Percentiles rank a stretch among this genome's conserved stretches.
Conservation (phyloP, 2,888 invertebrate genomes). For the Aspidiotus destructor region DNA sequence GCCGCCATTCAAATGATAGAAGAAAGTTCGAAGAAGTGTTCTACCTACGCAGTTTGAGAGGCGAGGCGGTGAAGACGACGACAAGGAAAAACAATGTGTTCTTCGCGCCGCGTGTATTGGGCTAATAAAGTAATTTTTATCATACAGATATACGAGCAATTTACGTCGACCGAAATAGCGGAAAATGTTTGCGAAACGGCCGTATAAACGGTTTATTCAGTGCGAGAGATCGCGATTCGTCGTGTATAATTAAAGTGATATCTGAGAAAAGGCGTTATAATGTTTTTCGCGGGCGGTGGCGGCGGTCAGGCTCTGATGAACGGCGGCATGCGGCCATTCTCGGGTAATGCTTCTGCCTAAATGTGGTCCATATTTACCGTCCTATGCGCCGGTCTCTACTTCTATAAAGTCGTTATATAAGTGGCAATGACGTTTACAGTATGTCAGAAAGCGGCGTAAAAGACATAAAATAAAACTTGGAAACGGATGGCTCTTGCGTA, state of each 20-base stretch:
- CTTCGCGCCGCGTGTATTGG: background rate
- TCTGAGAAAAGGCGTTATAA: constrained; percentile 17
- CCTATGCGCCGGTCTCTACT: constrained; percentile 7
- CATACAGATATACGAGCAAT: constrained; percentile 21
- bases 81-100: too few species aligned
- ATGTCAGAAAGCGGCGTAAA: constrained; percentile 26
- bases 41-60: too few species aligned
- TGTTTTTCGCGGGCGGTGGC: constrained; percentile 10
- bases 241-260: constrained; percentile 19
- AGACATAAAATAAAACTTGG: constrained; percentile 26
- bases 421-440: constrained; percentile 24
- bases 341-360: too few species aligned
- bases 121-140: constrained; percentile 27
- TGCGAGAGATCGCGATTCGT: constrained; percentile 22
- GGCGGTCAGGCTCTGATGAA: background rate
- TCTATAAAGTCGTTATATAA: constrained; percentile 17
- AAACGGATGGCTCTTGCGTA: background rate
- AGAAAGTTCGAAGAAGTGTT: too few species aligned
- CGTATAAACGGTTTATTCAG: constrained; percentile 21
- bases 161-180: constrained; percentile 21
- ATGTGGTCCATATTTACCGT: too few species aligned
- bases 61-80: too few species aligned
- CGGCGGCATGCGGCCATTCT: too few species aligned
- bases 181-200: constrained; percentile 17
- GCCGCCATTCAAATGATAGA: too few species aligned